Conservation (phyloP, 2,888 invertebrate genomes). For the Steinernema carpocapsae region DNA sequence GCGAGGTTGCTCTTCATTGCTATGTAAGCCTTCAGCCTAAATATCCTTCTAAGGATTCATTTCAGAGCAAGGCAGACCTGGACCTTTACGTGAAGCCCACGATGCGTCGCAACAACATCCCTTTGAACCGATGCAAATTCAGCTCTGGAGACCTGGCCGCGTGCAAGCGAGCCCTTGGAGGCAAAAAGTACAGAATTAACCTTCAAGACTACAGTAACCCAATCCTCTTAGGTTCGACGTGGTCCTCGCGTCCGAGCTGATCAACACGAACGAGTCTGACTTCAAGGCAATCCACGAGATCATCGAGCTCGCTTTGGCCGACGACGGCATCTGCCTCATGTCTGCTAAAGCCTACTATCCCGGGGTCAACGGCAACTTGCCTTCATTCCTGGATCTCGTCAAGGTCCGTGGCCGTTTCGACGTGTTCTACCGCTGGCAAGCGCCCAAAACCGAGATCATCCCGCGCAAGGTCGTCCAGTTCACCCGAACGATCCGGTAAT, state of each 20-base stretch:
- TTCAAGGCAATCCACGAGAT: conserved; percentile 59
- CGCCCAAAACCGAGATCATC: conserved; percentile 44
- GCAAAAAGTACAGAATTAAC: conserved; percentile 47
- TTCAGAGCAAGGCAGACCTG: conserved; percentile 47
- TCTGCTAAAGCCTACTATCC: conserved; percentile 59
- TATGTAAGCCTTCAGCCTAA: conserved; percentile 19
- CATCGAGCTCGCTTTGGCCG: conserved; percentile 52
- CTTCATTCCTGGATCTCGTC: not conserved
- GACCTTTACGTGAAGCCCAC: conserved; percentile 58
- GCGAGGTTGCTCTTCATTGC: conserved; percentile 54
- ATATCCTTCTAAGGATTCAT: conserved; percentile 4
- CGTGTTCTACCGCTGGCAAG: conserved; percentile 55
- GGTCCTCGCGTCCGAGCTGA: conserved; percentile 62
- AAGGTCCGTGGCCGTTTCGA: conserved; percentile 57
- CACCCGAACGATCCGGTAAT: conserved; percentile 47
- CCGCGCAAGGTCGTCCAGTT: conserved; percentile 49
- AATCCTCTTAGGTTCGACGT: conserved; percentile 58
- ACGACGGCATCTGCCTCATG: conserved; percentile 63
- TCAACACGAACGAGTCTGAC: conserved; percentile 53
- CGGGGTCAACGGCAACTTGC: conserved; percentile 54
- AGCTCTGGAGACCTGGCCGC: conserved; percentile 51
- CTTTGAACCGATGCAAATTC: conserved; percentile 54
- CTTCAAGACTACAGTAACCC: too few relatives aligned
- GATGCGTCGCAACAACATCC: conserved; percentile 58
- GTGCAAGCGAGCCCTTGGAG: conserved; percentile 48